Evolutionary conservation across 1,140 invertebrate genomes (phyloP).

Genomic region (Drosophila parvula): DNA sequence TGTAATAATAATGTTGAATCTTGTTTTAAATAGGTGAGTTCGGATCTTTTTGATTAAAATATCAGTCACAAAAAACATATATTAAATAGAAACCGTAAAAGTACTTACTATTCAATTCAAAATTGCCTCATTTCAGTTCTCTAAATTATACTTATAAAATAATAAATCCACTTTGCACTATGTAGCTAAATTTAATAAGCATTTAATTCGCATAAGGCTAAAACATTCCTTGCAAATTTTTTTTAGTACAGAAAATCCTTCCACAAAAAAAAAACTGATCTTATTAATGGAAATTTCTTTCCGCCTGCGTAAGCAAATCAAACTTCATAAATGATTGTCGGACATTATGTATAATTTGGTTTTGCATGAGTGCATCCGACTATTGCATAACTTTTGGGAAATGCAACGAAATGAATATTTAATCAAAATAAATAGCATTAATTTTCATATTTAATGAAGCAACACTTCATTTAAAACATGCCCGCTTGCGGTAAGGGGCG

Average conservation of each 20-base stretch:
- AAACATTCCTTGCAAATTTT: neutral
- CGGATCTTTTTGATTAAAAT: too few species aligned
- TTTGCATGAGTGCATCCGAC: constrained; percentile 29
- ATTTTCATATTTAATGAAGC: constrained; percentile 81
- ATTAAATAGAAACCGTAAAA: too few species aligned
- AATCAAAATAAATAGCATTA: constrained; percentile 71
- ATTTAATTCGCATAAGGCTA: neutral
- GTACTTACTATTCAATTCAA: too few species aligned
- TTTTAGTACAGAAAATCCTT: neutral
- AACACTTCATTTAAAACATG: constrained; percentile 68
- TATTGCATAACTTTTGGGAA: constrained; percentile 39
- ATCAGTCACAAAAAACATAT: neutral
- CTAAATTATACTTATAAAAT: too few species aligned
- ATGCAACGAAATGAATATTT: constrained; percentile 66
- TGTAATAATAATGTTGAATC: neutral
- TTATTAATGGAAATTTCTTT: constrained; percentile 20
- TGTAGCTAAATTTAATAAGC: neutral
- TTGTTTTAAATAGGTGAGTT: neutral
- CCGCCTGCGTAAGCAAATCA: constrained; percentile 33
- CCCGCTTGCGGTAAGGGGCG: constrained; percentile 12
- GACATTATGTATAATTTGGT: constrained; percentile 18
- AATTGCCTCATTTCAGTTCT: too few species aligned
- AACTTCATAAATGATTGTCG: constrained; percentile 28
- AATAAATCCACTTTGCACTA: neutral
- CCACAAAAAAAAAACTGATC: constrained; percentile 18